Base-by-base conservation (phyloP, 2,888 invertebrate species). In the Augiades crinisus region DNA sequence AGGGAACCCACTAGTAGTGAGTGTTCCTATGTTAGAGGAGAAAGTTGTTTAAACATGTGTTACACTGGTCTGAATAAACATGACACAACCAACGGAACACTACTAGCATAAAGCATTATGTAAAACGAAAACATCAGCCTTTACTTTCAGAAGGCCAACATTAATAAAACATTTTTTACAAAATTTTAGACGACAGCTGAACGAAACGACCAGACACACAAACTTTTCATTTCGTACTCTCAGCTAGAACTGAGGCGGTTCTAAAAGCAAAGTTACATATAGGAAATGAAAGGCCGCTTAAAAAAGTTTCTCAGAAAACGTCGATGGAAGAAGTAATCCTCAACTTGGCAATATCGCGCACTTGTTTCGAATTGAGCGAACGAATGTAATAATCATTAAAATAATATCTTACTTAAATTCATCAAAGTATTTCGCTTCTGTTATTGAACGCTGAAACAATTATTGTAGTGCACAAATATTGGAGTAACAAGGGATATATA, bases 281-380 rank as follows among this genome's bases (percentile, higher is more conserved):
- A 74, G 72, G 76, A 71, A 73, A 77, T 76, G 68, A 67, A 62
- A 68, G 64, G 65, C 67, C 68, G 68, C 71, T 76, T 73, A 73
- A 73, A 80, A 81, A 77, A 70, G 56, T 64, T 62, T 55, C 41
- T 54, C 61, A 58, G 59, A 68, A 70, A 72, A 70, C 63, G 64
- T 70, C 74, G 70, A 75, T 72, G 67, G 58, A 63, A 72, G 66
- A 74, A 67, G 66, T 67, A 65, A 64, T 63, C 61, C 61, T 54
- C 60, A 80, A 80, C 79, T 83, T 78, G 55, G 70, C 70, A 79
- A 81, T 76, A 78, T 75, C 69, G 73, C 63, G 63, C 64, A 74
- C 67, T 79, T 74, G 69, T 75, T 64, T 63, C 61, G 58, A 27
- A 27, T 27, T 27, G 27, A 59, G 57, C 16, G 13, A 21, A 40